These are phyloP conservation scores for Neoaliturus tenellus DNA, from an alignment of 2,888 invertebrate species.

Conservation along the genomic window DNA sequence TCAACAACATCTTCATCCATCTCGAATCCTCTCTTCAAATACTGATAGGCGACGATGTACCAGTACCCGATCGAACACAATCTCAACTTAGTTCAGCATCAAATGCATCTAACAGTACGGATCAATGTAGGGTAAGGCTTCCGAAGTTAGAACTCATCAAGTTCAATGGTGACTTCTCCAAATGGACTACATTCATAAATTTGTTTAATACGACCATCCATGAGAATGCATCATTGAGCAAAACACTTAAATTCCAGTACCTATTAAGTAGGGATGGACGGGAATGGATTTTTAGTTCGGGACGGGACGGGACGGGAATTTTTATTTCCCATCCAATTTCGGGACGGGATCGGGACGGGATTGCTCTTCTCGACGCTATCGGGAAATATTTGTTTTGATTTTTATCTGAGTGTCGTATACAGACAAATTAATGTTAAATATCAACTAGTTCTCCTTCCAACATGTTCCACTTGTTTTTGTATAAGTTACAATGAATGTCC, in stretches of 20 bases:
- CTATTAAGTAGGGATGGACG: neutral
- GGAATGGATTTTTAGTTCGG: neutral
- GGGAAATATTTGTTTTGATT: too few relatives aligned
- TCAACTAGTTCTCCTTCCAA: too few relatives aligned
- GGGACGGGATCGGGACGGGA: too few relatives aligned
- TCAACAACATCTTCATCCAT: neutral
- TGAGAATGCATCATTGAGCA: neutral
- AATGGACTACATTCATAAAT: conserved; percentile 16
- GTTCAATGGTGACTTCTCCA: neutral
- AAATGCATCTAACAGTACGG: neutral
- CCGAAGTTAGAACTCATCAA: conserved; percentile 8
- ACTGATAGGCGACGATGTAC: neutral
- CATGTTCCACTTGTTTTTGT: too few relatives aligned
- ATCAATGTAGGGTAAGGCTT: neutral
- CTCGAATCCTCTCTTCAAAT: neutral
- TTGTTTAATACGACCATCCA: conserved; percentile 18
- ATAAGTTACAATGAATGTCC: too few relatives aligned
- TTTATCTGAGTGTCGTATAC: too few relatives aligned
- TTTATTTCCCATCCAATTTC: too few relatives aligned
- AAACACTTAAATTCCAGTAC: conserved; percentile 3
- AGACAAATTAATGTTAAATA: too few relatives aligned
- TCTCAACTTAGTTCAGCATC: neutral
- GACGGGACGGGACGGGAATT: too few relatives aligned
- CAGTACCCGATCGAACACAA: too few relatives aligned
- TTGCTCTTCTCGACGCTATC: too few relatives aligned